A percentile compares a stretch with the other conserved stretches of the same genome.
These are phyloP conservation scores for Priocnemis perturbator DNA, from an alignment of 2,888 invertebrate genomes.

Conservation along the genomic window DNA sequence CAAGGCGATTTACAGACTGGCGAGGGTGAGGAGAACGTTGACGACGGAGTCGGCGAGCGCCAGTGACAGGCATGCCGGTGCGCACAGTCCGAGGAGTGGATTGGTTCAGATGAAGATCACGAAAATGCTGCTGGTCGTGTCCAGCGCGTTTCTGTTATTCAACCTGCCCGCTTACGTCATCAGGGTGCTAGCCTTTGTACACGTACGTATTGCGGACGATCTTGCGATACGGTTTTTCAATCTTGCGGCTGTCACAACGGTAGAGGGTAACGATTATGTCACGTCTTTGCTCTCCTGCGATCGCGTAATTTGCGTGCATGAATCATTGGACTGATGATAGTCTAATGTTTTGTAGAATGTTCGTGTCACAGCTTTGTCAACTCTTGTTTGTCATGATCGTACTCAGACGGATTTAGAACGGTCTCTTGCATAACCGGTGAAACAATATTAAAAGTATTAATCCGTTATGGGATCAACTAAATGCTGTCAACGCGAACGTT, in stretches of 20 bases:
- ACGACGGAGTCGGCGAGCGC: conserved; percentile 43
- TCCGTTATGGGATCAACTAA: no score
- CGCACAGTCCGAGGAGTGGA: conserved; percentile 36
- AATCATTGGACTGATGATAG: not conserved
- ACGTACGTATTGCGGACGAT: conserved; percentile 74
- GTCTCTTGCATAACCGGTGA: no score
- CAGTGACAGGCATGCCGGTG: conserved; percentile 32
- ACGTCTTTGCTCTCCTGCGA: no score
- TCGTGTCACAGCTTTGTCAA: no score
- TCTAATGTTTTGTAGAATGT: no score
- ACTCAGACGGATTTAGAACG: no score
- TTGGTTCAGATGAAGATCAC: conserved; percentile 83
- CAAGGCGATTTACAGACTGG: conserved; percentile 81
- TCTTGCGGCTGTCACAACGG: no score
- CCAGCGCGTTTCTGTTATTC: conserved; percentile 85
- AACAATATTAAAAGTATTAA: no score
- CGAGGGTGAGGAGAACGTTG: conserved; percentile 71
- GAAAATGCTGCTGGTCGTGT: conserved; percentile 88
- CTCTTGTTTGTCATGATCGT: no score
- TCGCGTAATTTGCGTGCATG: not conserved
- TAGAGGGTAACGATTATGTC: no score
- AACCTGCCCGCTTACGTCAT: conserved; percentile 87
- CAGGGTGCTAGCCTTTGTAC: conserved; percentile 80
- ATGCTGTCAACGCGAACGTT: no score
- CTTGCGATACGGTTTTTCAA: no score